phyloP scores from a whole-genome alignment of 2,888 invertebrate genomes.

The Sylvicola fuscatus region DNA sequence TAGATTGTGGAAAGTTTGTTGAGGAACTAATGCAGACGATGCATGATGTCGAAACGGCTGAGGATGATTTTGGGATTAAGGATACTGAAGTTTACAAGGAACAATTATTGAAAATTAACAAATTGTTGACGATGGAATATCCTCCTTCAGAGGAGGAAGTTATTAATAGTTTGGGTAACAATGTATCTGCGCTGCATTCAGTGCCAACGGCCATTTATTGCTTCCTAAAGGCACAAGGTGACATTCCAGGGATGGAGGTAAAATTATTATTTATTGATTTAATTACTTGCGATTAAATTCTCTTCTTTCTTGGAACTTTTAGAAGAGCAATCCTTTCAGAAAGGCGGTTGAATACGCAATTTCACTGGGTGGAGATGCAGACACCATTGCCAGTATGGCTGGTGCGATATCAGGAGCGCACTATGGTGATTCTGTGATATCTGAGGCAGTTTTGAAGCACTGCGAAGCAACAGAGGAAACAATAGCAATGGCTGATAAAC shows the following conservation, averaged over 20 bases:
- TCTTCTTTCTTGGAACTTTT: conserved; percentile 13
- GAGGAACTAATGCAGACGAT: conserved; percentile 31
- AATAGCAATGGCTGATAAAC: conserved; percentile 27
- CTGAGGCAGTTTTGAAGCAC: conserved; percentile 28
- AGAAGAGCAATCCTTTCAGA: conserved; percentile 35
- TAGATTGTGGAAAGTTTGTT: conserved; percentile 30
- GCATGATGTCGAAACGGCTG: conserved; percentile 27
- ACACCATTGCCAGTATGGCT: conserved; percentile 57
- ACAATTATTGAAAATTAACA: conserved; percentile 11
- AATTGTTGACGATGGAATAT: conserved; percentile 13
- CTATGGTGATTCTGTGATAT: conserved; percentile 35
- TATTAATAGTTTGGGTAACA: conserved; percentile 33
- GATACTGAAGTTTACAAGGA: conserved; percentile 1
- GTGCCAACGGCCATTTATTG: conserved; percentile 53
- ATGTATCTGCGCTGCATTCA: conserved; percentile 40
- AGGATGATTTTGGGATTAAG: conserved; percentile 16
- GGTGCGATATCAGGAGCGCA: conserved; percentile 47
- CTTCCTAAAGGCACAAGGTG: conserved; percentile 34
- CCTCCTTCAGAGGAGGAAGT: conserved; percentile 29
- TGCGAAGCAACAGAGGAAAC: conserved; percentile 37
- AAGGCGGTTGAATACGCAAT: conserved; percentile 47
- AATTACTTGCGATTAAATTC: conserved; percentile 4
- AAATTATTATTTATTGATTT: conserved; percentile 5
- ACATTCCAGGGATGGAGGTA: conserved; percentile 29
- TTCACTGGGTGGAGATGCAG: conserved; percentile 53